A percentile compares a stretch with the other conserved stretches of the same genome.
These are phyloP conservation scores for Cassiopea xamachana DNA, from an alignment of 30 jellyfish, hydroid and myxozoan genomes.

Conservation along the genomic window DNA sequence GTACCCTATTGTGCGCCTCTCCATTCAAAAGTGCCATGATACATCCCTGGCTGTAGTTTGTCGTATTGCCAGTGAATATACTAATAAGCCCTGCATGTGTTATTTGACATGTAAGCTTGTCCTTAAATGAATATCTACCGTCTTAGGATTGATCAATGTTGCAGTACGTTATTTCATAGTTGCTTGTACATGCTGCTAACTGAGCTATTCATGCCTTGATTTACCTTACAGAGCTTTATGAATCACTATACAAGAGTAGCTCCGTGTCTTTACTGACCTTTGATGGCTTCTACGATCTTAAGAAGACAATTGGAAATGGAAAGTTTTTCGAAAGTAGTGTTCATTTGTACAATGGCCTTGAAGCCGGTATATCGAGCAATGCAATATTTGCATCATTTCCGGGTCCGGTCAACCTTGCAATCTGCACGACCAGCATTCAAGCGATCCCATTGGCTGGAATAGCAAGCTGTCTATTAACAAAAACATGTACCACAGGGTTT, in stretches of 20 bases:
- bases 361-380: neutral
- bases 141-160: too few species aligned
- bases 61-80: too few species aligned
- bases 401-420: constrained; percentile 28
- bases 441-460: neutral
- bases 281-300: neutral
- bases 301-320: constrained; percentile 7
- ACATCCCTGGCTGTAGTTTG: too few species aligned
- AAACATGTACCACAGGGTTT: constrained; percentile 14
- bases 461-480: neutral
- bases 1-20: too few species aligned
- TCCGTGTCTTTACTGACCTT: neutral
- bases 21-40: too few species aligned
- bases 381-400: constrained; percentile 2
- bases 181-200: too few species aligned
- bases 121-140: too few species aligned
- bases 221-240: neutral
- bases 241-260: neutral
- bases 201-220: neutral
- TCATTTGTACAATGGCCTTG: neutral
- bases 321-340: neutral
- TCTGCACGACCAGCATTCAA: constrained; percentile 2
- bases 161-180: too few species aligned
- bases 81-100: too few species aligned
- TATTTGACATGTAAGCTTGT: too few species aligned